These are phyloP conservation scores for Onychomys arenicola DNA, from an alignment of 2,797 vertebrate genomes.

Conservation along the genomic window DNA sequence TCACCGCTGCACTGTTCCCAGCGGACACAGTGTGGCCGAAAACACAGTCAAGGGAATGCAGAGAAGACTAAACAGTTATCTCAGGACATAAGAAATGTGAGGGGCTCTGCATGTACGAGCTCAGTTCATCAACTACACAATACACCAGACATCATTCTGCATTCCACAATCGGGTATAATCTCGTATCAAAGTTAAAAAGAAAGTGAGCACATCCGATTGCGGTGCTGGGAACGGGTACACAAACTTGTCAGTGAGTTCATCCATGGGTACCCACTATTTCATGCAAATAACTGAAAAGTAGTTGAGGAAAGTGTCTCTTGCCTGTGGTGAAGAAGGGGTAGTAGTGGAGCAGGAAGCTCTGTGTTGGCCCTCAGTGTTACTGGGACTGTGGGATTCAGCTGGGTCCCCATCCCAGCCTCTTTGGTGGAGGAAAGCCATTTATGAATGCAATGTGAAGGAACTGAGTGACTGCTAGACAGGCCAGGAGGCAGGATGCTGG, in stretches of 20 bases:
- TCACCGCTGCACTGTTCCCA: neutral
- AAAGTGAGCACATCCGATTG: neutral
- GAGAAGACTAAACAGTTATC: neutral
- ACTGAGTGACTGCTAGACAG: neutral
- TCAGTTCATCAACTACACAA: neutral
- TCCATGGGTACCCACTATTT: neutral
- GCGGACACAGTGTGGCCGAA: neutral
- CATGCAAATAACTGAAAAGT: neutral
- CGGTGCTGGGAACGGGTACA: neutral
- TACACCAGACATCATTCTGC: neutral
- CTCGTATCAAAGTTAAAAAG: neutral
- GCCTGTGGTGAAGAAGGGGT: neutral
- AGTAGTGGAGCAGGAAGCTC: neutral
- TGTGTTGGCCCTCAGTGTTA: fast-evolving
- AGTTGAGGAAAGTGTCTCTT: neutral
- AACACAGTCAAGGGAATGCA: neutral
- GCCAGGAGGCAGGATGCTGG: neutral
- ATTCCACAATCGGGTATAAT: neutral
- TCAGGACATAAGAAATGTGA: neutral
- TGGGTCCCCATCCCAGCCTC: neutral
- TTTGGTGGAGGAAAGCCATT: neutral
- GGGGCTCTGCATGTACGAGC: neutral
- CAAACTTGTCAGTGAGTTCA: neutral
- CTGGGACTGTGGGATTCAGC: neutral
- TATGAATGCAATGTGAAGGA: neutral